These are phyloP conservation scores for Selene dorsalis DNA, from an alignment of 2,797 vertebrate genomes.

Conservation along the genomic window DNA sequence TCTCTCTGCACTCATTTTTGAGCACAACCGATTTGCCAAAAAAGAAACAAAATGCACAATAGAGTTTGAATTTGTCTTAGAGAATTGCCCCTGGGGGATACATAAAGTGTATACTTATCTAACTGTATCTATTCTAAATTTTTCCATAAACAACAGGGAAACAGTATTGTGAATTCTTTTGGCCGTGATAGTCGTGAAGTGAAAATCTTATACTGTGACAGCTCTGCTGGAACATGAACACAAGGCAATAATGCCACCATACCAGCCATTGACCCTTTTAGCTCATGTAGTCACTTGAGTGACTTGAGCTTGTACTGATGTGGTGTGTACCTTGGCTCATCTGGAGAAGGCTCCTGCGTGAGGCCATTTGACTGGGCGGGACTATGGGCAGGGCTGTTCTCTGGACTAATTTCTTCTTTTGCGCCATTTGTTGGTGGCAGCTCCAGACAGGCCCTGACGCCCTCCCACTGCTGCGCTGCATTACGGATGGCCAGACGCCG, in stretches of 20 bases:
- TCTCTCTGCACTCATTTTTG: no score
- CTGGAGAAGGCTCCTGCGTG: constrained; percentile 85
- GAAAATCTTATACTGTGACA: no score
- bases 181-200: no score
- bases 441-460: constrained; percentile 79
- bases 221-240: neutral
- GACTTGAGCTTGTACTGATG: neutral
- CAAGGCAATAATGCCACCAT: neutral
- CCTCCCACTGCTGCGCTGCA: constrained; percentile 94
- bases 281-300: neutral
- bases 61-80: no score
- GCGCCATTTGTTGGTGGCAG: constrained; percentile 84
- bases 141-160: no score
- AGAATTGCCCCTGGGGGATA: no score
- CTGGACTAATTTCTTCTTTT: constrained; percentile 86
- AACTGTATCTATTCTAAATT: no score
- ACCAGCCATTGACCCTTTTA: neutral
- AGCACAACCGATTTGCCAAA: no score
- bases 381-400: constrained; percentile 86
- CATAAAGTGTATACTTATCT: no score
- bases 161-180: no score
- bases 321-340: constrained; percentile 89
- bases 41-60: no score
- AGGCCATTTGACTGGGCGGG: constrained; percentile 87
- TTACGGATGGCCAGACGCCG: constrained; percentile 93